Evolutionary conservation across 2,888 invertebrate species (phyloP), one percentile per base, ranked within the genome.

Genomic region (Sesia apiformis): DNA sequence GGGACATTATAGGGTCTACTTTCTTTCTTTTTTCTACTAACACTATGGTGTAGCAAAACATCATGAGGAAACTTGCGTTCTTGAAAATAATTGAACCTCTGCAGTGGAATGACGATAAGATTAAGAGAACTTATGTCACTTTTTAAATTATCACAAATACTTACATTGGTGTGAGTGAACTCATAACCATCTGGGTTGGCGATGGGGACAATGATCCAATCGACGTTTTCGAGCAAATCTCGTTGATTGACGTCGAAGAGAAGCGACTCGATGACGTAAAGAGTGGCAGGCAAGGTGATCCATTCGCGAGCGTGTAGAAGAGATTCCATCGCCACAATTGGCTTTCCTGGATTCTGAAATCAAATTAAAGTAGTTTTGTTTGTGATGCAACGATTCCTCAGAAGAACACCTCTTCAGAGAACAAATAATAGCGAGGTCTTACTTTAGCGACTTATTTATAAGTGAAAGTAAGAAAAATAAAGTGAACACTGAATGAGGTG

Each of bases 101-200:
- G 41, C 51, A 53, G 46, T 41, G 52, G 39, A 38, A n/a, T n/a
- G 7, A n/a, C 6, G 4, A 39, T 40, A 54, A 38, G 53, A 43
- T 52, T 23, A 40, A 4, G 7, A 41, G 7, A 52, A 40, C 6
- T 38, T 51, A 38, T 42, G 39, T 2, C 8, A 42, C 3, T 42
- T 42, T 23, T 23, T 23, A 23, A 23, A 23, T 23, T 1, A 23
- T 23, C 23, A 23, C 23, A 23, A 23, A n/a, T 52, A 71, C 81
- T 75, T 64, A 90, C 91, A 52, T 57, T 69, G 0, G 76, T 77
- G 60, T 91, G 91, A 3, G 91, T 87, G 73, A 84, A 92, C 56
- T 90, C 91, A 63, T 93, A 94, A 3, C 95, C 94, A 73, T 95
- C 94, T 4, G 94, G 94, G 71, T 95, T 95, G 42, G 92, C 81